Evolutionary conservation across 2,888 invertebrate species (phyloP), one percentile per base, ranked within the genome.

Genomic region (Pyrrhia umbra): DNA sequence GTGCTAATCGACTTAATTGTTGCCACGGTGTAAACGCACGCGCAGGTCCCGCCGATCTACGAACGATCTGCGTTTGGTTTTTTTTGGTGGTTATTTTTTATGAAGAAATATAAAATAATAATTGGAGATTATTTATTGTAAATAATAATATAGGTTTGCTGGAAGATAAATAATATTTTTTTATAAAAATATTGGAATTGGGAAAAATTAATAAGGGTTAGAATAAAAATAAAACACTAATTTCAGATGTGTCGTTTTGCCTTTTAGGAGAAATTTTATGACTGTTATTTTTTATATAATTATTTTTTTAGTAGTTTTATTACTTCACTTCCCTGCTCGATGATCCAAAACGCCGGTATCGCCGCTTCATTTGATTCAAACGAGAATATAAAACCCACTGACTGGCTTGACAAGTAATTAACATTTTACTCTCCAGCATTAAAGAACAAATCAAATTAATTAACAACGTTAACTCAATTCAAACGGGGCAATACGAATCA

Each of bases 1-100:
- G 92, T 93, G 90, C 82, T 92, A 93, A 94, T 94, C 91, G 91
- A 90, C 87, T 92, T 94, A 94, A 94, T 94, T 93, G 91, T 90
- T 82, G 78, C 78, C 70, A 76, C 81, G 71, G 60, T 56, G 70
- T 65, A 65, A 77, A 76, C 81, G 85, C 86, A 78, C 83, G 89
- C 88, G 88, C 88, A 85, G 80, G 52, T 59, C 13, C 66, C 49
- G 64, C 64, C 64, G 52, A 68, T 69, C 75, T 52, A 69, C 71
- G 61, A 70, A 69, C 71, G 61, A 70, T 77, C 65, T 63, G 50
- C 70, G 72, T 71, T 75, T 77, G 73, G 74, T 70, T 69, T 79
- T 78, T 75, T 47, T 57, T 34, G 30, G 9, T 58, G n/a, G n/a
- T 66, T 65, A 52, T 50, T 67, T 59, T 65, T 64, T 73, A 57